Evolutionary conservation across 2,888 invertebrate genomes (phyloP).

Genomic region (Atethmia centrago): DNA sequence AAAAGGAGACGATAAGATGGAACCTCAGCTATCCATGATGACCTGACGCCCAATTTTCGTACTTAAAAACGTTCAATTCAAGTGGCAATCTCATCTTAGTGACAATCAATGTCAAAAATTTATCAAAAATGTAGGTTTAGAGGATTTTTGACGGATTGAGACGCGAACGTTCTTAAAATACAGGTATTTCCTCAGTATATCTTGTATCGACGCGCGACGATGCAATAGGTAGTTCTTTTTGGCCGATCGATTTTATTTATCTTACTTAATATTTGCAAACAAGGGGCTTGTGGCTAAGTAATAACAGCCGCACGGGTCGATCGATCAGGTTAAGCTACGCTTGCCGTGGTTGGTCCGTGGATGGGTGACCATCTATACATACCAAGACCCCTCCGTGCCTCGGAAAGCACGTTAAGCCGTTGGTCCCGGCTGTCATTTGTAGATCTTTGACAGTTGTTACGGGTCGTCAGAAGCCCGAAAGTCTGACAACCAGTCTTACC

Average conservation of each 20-base stretch:
- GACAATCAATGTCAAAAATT: background rate
- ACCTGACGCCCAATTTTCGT: background rate
- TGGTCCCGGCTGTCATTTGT: no score
- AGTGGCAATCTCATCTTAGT: background rate
- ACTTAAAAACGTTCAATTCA: background rate
- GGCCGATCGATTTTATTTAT: background rate
- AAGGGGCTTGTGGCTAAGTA: no score
- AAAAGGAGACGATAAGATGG: constrained; percentile 5
- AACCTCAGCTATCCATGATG: background rate
- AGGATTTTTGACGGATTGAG: no score
- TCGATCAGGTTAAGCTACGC: no score
- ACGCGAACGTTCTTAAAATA: background rate
- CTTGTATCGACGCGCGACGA: background rate
- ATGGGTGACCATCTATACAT: no score
- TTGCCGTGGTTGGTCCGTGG: no score
- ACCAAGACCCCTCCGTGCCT: no score
- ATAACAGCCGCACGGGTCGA: no score
- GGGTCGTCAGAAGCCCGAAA: no score
- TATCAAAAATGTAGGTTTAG: background rate
- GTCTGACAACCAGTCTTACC: no score
- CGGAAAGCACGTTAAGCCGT: no score
- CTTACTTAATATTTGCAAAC: background rate
- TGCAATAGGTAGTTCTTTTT: background rate
- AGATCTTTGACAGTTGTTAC: no score
- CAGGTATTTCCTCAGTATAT: background rate